phyloP scores from a whole-genome alignment of 2,113 vertebrate genomes.

The Anarrhichthys ocellatus region DNA sequence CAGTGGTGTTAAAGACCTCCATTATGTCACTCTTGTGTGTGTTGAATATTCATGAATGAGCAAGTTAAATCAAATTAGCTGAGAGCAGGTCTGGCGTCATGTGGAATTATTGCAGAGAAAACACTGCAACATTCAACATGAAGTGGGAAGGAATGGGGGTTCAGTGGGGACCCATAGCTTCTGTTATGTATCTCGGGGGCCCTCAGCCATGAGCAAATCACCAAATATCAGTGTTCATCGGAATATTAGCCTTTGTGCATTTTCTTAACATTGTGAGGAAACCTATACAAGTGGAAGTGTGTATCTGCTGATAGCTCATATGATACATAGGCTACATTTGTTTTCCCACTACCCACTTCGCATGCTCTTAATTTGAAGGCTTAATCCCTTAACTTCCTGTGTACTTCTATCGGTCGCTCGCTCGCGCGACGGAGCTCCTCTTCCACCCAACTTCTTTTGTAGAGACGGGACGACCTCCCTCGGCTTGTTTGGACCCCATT shows the following conservation, averaged over 20 bases:
- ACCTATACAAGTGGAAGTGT: neutral
- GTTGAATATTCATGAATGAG: neutral
- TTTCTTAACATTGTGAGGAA: too few relatives aligned
- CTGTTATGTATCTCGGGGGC: neutral
- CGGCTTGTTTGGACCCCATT: slow-evolving; percentile 74
- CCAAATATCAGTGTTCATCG: neutral
- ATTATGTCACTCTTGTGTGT: neutral
- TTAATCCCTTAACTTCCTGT: neutral
- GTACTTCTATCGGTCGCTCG: neutral
- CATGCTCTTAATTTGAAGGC: slow-evolving; percentile 49
- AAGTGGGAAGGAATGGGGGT: neutral
- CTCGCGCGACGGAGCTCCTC: slow-evolving; percentile 2
- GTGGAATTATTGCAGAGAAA: neutral
- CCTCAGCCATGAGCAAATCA: neutral
- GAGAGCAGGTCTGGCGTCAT: neutral
- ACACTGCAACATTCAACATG: neutral
- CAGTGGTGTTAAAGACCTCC: neutral
- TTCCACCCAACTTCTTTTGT: slow-evolving; percentile 66
- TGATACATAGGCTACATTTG: neutral
- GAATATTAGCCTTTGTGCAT: neutral
- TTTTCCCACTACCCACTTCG: neutral
- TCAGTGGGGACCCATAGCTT: neutral
- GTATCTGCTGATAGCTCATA: neutral
- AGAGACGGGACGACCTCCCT: slow-evolving; percentile 74
- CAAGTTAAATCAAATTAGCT: neutral